A percentile compares a stretch with the other conserved stretches of the same genome.
phyloP scores from a whole-genome alignment of 1,140 invertebrate genomes.

The Leptoteleia sp. region DNA sequence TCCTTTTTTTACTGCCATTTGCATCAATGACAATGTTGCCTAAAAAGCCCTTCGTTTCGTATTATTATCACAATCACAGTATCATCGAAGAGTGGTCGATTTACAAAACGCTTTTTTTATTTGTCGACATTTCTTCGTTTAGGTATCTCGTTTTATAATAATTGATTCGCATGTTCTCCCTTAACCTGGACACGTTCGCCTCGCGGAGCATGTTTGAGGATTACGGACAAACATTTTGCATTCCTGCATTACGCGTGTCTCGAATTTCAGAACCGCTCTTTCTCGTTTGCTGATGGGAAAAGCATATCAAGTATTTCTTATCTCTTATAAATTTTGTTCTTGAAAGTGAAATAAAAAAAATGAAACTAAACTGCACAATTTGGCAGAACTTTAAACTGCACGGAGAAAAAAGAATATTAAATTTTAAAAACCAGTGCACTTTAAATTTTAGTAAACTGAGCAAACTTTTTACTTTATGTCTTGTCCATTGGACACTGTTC shows the following conservation, averaged over 20 bases:
- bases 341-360: constrained; percentile 9
- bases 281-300: constrained; percentile 49
- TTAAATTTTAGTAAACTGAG: too few species aligned
- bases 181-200: constrained; percentile 55
- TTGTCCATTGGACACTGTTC: too few species aligned
- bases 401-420: too few species aligned
- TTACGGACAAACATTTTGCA: constrained; percentile 51
- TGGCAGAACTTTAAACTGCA: too few species aligned
- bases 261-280: constrained; percentile 53
- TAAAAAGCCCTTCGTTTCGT: constrained; percentile 65
- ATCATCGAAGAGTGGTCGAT: constrained; percentile 63
- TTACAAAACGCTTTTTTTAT: constrained; percentile 51
- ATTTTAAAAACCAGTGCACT: too few species aligned
- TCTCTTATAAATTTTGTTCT: constrained; percentile 6
- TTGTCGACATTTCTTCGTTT: constrained; percentile 55
- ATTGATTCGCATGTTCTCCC: constrained; percentile 55
- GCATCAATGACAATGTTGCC: constrained; percentile 49
- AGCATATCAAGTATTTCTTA: constrained; percentile 47
- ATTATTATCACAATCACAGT: constrained; percentile 67
- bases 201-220: constrained; percentile 47
- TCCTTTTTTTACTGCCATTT: constrained; percentile 25
- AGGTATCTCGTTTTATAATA: constrained; percentile 59
- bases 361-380: too few species aligned
- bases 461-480: too few species aligned
- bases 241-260: constrained; percentile 61